Evolutionary conservation across 1,140 invertebrate species (phyloP).

Genomic region (Saxidomus purpurata): DNA sequence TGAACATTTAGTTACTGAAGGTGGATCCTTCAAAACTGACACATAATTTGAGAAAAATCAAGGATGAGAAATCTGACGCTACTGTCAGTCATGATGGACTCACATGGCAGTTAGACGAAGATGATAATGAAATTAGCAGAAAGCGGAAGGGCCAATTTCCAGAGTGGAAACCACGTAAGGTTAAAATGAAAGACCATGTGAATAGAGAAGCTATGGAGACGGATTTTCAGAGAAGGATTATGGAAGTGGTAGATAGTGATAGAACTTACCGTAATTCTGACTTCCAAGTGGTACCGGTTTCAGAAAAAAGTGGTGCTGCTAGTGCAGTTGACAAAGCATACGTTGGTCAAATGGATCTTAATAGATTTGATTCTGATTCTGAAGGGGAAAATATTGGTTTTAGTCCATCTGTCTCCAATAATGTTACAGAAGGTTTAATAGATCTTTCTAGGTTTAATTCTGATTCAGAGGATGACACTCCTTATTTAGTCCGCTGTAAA

Average conservation of each 20-base stretch:
- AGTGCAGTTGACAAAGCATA: background rate
- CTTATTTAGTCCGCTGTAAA: background rate
- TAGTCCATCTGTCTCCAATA: background rate
- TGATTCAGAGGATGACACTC: constrained; percentile 27
- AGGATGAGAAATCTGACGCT: constrained; percentile 61
- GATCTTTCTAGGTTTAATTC: constrained; percentile 49
- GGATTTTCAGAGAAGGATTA: background rate
- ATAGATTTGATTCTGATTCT: constrained; percentile 52
- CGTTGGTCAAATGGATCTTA: background rate
- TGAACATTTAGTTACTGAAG: constrained; percentile 66
- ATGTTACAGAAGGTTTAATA: background rate
- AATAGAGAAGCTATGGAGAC: background rate
- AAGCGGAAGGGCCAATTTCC: constrained; percentile 78
- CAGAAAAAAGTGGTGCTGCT: background rate
- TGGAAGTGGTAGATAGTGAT: constrained; percentile 5
- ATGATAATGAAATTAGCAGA: constrained; percentile 75
- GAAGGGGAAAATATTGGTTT: background rate
- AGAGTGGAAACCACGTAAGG: constrained; percentile 47
- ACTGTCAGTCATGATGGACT: constrained; percentile 33
- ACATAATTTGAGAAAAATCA: constrained; percentile 76
- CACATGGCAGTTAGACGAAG: constrained; percentile 77
- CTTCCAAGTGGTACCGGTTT: background rate
- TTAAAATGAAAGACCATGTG: background rate
- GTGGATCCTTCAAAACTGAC: constrained; percentile 81
- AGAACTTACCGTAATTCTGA: constrained; percentile 23